phyloP scores from a whole-genome alignment of 1,140 invertebrate species.

The Mesaphorura yosii region DNA sequence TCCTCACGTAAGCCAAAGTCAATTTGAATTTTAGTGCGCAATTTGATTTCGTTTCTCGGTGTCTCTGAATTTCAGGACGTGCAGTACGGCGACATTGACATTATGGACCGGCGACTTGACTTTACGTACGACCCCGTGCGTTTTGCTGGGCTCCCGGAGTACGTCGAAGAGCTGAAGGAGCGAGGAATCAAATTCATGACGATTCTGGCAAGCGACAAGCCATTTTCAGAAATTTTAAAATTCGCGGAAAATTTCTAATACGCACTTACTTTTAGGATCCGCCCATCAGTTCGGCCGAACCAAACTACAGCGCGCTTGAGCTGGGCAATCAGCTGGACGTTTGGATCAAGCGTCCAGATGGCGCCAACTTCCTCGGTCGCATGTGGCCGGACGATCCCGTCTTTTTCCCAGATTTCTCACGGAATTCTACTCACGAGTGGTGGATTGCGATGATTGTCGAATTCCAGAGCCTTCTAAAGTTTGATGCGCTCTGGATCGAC shows the following conservation, averaged over 20 bases:
- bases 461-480: constrained; percentile 12
- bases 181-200: constrained; percentile 38
- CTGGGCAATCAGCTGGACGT: constrained; percentile 25
- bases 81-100: constrained; percentile 36
- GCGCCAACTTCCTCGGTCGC: constrained; percentile 26
- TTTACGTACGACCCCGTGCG: constrained; percentile 62
- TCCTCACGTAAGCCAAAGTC: too few species aligned
- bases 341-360: constrained; percentile 23
- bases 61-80: too few species aligned
- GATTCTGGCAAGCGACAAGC: constrained; percentile 31
- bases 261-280: constrained; percentile 13
- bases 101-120: constrained; percentile 69
- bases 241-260: neutral
- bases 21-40: too few species aligned
- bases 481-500: constrained; percentile 29
- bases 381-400: constrained; percentile 35
- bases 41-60: too few species aligned
- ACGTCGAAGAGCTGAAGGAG: constrained; percentile 51
- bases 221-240: neutral
- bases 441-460: constrained; percentile 9
- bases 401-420: constrained; percentile 24
- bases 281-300: constrained; percentile 11
- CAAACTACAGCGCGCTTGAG: constrained; percentile 18
- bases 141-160: constrained; percentile 56
- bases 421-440: constrained; percentile 6